Percentiles rank a stretch among this genome's conserved stretches.
Evolutionary conservation across 2,888 invertebrate species (phyloP).

Genomic region (Perithous albicinctus): DNA sequence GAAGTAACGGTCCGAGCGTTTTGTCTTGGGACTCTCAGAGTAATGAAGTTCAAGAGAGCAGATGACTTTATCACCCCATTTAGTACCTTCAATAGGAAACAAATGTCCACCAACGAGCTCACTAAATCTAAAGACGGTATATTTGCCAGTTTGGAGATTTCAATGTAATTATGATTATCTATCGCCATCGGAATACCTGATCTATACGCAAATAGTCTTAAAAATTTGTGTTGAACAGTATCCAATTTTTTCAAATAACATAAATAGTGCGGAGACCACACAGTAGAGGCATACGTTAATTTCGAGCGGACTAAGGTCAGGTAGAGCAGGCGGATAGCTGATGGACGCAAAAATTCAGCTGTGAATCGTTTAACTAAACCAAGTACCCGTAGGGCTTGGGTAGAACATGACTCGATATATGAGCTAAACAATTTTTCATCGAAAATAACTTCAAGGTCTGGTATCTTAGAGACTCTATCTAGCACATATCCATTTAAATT

Average conservation of each 20-base stretch:
- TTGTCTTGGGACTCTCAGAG: not conserved
- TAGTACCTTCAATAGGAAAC: not conserved
- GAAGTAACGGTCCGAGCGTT: too few relatives aligned
- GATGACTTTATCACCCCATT: constrained; percentile 1
- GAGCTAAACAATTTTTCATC: not conserved
- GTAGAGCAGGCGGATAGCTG: not conserved
- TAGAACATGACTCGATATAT: not conserved
- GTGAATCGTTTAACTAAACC: constrained; percentile 6
- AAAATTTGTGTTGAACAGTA: not conserved
- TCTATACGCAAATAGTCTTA: not conserved
- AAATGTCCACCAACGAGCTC: not conserved
- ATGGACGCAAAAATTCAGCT: not conserved
- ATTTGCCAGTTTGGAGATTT: too few relatives aligned
- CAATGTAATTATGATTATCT: not conserved
- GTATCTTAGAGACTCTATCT: not conserved
- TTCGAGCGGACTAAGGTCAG: too few relatives aligned
- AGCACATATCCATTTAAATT: too few relatives aligned
- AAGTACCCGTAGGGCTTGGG: not conserved
- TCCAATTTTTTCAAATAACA: not conserved
- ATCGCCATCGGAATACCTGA: not conserved
- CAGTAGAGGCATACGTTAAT: not conserved
- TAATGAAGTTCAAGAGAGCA: not conserved
- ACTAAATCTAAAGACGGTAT: not conserved
- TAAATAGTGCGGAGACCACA: not conserved
- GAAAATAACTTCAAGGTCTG: not conserved